phyloP scores from a whole-genome alignment of 2,113 vertebrate species.

The Apteryx mantelli region DNA sequence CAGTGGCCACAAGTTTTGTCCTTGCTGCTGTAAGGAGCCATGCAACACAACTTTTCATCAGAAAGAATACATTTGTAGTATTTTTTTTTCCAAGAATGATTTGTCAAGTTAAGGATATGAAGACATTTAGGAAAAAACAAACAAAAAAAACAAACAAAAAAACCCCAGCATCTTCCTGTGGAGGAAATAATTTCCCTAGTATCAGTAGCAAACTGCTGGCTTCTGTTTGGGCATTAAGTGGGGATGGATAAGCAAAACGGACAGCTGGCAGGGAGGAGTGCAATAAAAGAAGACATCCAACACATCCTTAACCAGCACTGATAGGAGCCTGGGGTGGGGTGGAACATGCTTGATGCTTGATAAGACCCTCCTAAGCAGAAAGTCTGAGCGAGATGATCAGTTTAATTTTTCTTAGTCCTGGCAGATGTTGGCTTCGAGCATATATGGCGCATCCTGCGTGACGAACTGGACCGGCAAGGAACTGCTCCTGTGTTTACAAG shows the following conservation, averaged over 20 bases:
- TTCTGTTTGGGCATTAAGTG: not conserved
- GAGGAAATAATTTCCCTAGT: not conserved
- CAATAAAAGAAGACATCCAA: not conserved
- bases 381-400: rapidly evolving
- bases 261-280: too few relatives aligned
- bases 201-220: not conserved
- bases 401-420: not conserved
- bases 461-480: not conserved
- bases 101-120: not conserved
- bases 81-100: too few relatives aligned
- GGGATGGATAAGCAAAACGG: not conserved
- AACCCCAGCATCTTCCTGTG: not conserved
- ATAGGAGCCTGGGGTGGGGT: not conserved
- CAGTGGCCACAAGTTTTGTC: not conserved
- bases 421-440: not conserved
- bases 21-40: not conserved
- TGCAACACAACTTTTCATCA: not conserved
- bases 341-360: not conserved
- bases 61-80: not conserved
- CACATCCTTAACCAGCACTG: not conserved
- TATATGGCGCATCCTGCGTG: rapidly evolving
- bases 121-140: not conserved
- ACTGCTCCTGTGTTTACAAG: not conserved
- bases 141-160: not conserved
- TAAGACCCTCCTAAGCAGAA: rapidly evolving